These are phyloP conservation scores for Astropecten irregularis DNA, from an alignment of 53 echinoderm and acorn worm genomes.

Conservation along the genomic window DNA sequence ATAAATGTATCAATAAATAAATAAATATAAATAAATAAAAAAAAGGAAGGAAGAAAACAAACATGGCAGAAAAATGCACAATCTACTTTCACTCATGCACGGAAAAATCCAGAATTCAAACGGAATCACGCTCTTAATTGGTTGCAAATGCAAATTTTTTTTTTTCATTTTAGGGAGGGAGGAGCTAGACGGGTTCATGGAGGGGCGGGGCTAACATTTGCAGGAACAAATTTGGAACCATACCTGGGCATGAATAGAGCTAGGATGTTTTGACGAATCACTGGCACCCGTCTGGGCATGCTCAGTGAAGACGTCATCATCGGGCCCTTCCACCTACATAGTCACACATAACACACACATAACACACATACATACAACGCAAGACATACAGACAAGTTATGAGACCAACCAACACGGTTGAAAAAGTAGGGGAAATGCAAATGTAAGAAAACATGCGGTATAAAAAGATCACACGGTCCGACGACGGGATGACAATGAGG, in stretches of 20 bases:
- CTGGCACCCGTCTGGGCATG: constrained; percentile 52
- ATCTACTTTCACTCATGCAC: too few species aligned
- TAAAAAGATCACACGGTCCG: not conserved
- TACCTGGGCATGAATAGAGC: constrained; percentile 52
- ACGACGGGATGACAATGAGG: not conserved
- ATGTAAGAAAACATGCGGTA: not conserved
- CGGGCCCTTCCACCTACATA: constrained; percentile 38
- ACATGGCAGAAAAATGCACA: too few species aligned
- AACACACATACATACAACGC: constrained; percentile 6
- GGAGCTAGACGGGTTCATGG: not conserved
- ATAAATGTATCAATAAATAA: too few species aligned
- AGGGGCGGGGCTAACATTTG: too few species aligned
- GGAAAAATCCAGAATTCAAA: too few species aligned
- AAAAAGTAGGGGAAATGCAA: not conserved
- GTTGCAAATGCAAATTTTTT: too few species aligned
- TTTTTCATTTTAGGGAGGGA: not conserved
- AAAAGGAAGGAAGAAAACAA: too few species aligned
- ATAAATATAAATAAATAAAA: too few species aligned
- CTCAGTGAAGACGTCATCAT: constrained; percentile 60
- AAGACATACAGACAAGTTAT: not conserved
- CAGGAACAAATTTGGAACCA: not conserved
- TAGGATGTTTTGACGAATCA: constrained; percentile 53
- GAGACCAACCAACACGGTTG: too few species aligned
- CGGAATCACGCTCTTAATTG: too few species aligned
- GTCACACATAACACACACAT: constrained; percentile 10